Base-by-base conservation (phyloP, 2,888 invertebrate species). In the Falcaria lacertinaria region DNA sequence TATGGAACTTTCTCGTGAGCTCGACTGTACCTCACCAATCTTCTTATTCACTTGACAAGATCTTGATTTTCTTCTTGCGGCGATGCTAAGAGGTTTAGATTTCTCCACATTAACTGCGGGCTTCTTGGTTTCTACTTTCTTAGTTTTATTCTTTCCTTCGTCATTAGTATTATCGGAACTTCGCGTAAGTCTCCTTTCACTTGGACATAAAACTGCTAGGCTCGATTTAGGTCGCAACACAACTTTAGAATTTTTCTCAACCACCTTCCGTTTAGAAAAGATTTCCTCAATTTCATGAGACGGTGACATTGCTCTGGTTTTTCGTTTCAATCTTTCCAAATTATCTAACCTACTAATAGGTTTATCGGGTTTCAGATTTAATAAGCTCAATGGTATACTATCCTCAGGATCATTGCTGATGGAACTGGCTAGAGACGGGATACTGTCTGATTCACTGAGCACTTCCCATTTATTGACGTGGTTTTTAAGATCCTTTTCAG, bases 401-500 rank as follows among this genome's bases (percentile, higher is more conserved):
- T 92, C 92, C 60, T 92, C 92, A n/a, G 90, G 90, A 52, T 90
- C 90, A 51, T 89, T 89, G 37, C 88, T 74, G 16, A 87, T 54
- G n/a, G 88, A 85, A 58, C 88, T 86, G 7, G 84, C 65, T 43
- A 89, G 60, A 35, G 89, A 89, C 2, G 91, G 91, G 54, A 91
- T 85, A 60, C 91, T 91, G 49, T 91, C 91, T 19, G 91, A 90
- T 57, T 92, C 92, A 67, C 91, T 91, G 40, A 91, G 80, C 3
- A 89, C 86, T 66, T 91, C 91, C 90, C 91, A 91, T 70, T 91
- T 90, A 44, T 89, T 87, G 0, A 89, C 64, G 44, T 86, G 81
- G 47, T 74, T 84, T 57, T 78, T 87, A 11, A 77, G 39, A 41
- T 87, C 86, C 52, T 82, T 86, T 41, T 88, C 89, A 48, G 64